phyloP scores from a whole-genome alignment of 2,797 vertebrate genomes.

The Acrossocheilus wenchowensis region DNA sequence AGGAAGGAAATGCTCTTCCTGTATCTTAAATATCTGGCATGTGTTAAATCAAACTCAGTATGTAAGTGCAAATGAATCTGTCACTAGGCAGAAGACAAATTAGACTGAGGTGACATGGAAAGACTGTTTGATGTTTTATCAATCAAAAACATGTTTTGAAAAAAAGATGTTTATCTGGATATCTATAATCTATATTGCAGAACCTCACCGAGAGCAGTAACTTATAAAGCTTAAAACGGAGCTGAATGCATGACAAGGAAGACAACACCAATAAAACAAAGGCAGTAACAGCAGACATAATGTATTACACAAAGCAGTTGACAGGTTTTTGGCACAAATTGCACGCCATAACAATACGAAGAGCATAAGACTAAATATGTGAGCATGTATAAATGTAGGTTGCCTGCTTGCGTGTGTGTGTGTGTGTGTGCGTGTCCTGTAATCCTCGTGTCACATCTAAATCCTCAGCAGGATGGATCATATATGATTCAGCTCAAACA shows the following conservation, averaged over 20 bases:
- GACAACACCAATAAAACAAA: neutral
- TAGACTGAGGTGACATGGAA: neutral
- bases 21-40: neutral
- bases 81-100: neutral
- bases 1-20: conserved; percentile 1
- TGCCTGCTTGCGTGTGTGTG: neutral
- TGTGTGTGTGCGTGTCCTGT: neutral
- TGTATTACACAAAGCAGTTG: neutral
- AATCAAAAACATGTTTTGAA: neutral
- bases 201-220: neutral
- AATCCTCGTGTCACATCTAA: conserved; percentile 18
- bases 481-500: conserved; percentile 10
- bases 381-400: neutral
- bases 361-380: neutral
- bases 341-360: neutral
- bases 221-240: neutral
- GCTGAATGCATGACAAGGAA: neutral
- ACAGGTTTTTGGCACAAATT: neutral
- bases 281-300: neutral
- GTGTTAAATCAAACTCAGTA: neutral
- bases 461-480: conserved; percentile 27
- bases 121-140: neutral
- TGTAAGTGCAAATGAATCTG: neutral
- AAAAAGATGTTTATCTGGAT: neutral
- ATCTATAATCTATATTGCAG: neutral